Conservation (phyloP, 2,888 invertebrate genomes). For the Pycnomerus fuliginosus region DNA sequence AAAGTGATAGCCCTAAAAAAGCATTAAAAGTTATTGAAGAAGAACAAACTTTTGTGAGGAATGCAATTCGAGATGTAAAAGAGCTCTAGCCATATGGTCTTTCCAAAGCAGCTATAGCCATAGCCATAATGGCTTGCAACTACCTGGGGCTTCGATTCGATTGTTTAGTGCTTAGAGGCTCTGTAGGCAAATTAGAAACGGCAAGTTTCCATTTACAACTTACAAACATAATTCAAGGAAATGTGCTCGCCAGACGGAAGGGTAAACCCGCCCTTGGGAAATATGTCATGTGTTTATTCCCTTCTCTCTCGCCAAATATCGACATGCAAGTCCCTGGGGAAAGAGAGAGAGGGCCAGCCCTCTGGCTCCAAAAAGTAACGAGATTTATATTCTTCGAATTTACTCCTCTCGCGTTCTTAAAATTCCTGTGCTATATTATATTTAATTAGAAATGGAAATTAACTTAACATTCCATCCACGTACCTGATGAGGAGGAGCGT, state of each 20-base stretch:
- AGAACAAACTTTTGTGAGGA: slow-evolving; percentile 21
- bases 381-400: slow-evolving; percentile 14
- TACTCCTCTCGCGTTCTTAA: slow-evolving; percentile 10
- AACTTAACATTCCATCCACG: slow-evolving; percentile 10
- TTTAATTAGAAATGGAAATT: slow-evolving; percentile 18
- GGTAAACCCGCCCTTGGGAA: slow-evolving; percentile 27
- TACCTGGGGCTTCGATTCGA: slow-evolving; percentile 9
- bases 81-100: slow-evolving; percentile 25
- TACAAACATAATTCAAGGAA: neutral
- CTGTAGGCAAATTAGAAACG: slow-evolving; percentile 15
- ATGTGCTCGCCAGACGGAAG: slow-evolving; percentile 3
- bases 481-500: slow-evolving; percentile 12
- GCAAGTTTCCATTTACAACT: neutral
- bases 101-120: slow-evolving; percentile 21
- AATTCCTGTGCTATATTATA: slow-evolving; percentile 15
- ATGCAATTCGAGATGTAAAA: slow-evolving; percentile 22
- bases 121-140: slow-evolving; percentile 22
- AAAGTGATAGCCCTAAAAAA: no score
- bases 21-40: no score
- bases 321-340: slow-evolving; percentile 14
- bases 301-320: slow-evolving; percentile 6
- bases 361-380: neutral
- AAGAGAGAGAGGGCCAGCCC: no score
- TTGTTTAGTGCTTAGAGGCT: no score
- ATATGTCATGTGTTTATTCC: slow-evolving; percentile 22